phyloP scores from a whole-genome alignment of 1,140 invertebrate genomes.

The Patella vulgata region DNA sequence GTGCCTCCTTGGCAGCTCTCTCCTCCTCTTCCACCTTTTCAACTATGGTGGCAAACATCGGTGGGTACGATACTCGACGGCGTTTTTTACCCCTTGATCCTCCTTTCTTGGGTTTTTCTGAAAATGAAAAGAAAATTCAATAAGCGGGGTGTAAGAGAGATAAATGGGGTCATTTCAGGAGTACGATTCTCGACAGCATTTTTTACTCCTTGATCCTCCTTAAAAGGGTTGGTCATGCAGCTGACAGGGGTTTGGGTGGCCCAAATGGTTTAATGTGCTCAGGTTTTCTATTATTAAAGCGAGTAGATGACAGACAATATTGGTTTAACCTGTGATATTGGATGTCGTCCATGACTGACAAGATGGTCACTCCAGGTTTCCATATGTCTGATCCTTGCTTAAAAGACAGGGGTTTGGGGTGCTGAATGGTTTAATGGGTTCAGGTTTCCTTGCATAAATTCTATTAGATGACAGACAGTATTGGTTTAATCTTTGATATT shows the following conservation, averaged over 20 bases:
- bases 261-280: not conserved
- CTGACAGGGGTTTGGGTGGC: not conserved
- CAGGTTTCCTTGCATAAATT: not conserved
- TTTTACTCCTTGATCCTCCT: not conserved
- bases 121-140: conserved; percentile 8
- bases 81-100: conserved; percentile 6
- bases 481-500: conserved; percentile 40
- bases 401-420: too few species aligned
- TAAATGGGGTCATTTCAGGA: conserved; percentile 1
- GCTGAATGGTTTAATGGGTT: not conserved
- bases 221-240: conserved; percentile 19
- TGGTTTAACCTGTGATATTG: conserved; percentile 45
- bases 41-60: conserved; percentile 44
- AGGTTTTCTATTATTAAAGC: not conserved
- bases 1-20: conserved; percentile 28
- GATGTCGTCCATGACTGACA: conserved; percentile 63
- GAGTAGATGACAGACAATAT: not conserved
- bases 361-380: conserved; percentile 64
- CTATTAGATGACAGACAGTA: not conserved
- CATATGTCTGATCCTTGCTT: too few species aligned
- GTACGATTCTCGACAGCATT: conserved; percentile 36
- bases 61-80: conserved; percentile 38
- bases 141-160: not conserved
- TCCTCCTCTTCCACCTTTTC: conserved; percentile 48
- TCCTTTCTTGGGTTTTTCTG: conserved; percentile 27